A percentile compares a stretch with the other conserved stretches of the same genome.
Conservation (phyloP, 1,140 invertebrate species). For the Aplysia californica region DNA sequence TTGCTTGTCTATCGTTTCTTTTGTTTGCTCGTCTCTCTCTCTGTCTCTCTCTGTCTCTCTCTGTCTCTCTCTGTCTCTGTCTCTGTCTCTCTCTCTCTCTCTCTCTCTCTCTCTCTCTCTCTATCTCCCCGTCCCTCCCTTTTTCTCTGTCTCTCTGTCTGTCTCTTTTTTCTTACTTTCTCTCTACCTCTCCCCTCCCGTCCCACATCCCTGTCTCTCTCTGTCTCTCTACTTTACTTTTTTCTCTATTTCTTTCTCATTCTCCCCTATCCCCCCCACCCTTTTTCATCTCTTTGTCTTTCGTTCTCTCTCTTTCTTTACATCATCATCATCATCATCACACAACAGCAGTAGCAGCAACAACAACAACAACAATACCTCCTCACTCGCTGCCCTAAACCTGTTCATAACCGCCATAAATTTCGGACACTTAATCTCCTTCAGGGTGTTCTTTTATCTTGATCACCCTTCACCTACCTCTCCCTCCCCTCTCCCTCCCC, state of each 20-base stretch:
- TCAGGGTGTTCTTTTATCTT: not conserved
- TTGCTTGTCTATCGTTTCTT: too few relatives aligned
- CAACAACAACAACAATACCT: not conserved
- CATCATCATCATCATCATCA: too few relatives aligned
- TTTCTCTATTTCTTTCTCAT: too few relatives aligned
- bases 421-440: not conserved
- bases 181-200: not conserved
- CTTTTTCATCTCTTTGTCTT: too few relatives aligned
- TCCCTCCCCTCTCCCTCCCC: too few relatives aligned
- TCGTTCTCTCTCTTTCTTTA: not conserved
- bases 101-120: not conserved
- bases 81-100: not conserved
- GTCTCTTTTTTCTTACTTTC: not conserved
- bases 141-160: not conserved
- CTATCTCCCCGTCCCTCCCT: not conserved
- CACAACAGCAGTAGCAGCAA: not conserved
- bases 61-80: conserved; percentile 2
- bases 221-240: too few relatives aligned
- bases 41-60: not conserved
- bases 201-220: too few relatives aligned
- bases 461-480: not conserved
- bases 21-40: not conserved
- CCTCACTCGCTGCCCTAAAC: not conserved
- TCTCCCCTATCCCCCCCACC: too few relatives aligned
- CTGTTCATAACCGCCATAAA: not conserved